phyloP scores from a whole-genome alignment of 2,888 invertebrate species.

The Digitonthophagus gazella region DNA sequence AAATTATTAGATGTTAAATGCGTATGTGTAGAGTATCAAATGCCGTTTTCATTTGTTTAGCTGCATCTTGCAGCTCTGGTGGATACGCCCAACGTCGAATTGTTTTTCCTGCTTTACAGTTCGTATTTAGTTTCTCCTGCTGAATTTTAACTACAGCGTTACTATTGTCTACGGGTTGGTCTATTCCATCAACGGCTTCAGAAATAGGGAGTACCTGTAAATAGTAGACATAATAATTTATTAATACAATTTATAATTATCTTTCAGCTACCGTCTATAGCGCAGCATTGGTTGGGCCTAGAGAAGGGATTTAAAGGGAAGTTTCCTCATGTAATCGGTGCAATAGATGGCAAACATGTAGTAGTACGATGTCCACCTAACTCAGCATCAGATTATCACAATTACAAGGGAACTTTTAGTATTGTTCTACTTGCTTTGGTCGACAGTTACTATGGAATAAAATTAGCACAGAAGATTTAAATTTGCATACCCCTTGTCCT shows the following conservation, averaged over 20 bases:
- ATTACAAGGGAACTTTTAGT: conserved; percentile 22
- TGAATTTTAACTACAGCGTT: too few relatives aligned
- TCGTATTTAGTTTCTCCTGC: too few relatives aligned
- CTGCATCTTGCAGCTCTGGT: background rate
- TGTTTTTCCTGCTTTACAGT: background rate
- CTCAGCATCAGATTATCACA: conserved; percentile 19
- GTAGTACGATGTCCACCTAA: conserved; percentile 17
- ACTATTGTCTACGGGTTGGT: too few relatives aligned
- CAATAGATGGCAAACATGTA: conserved; percentile 25
- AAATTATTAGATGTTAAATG: background rate
- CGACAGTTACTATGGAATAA: conserved; percentile 11
- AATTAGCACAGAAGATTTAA: background rate
- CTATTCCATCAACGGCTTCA: background rate
- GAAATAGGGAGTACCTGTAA: background rate
- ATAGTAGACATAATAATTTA: background rate
- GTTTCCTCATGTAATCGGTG: conserved; percentile 18
- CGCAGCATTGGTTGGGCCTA: background rate
- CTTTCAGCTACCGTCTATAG: background rate
- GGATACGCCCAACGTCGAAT: background rate
- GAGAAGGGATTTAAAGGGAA: background rate
- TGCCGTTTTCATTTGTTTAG: background rate
- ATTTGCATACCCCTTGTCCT: conserved; percentile 1
- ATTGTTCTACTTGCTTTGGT: conserved; percentile 20
- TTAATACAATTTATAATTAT: background rate
- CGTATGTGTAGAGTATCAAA: background rate